phyloP scores from a whole-genome alignment of 2,888 invertebrate species.

The Caenorhabditis virilis region DNA sequence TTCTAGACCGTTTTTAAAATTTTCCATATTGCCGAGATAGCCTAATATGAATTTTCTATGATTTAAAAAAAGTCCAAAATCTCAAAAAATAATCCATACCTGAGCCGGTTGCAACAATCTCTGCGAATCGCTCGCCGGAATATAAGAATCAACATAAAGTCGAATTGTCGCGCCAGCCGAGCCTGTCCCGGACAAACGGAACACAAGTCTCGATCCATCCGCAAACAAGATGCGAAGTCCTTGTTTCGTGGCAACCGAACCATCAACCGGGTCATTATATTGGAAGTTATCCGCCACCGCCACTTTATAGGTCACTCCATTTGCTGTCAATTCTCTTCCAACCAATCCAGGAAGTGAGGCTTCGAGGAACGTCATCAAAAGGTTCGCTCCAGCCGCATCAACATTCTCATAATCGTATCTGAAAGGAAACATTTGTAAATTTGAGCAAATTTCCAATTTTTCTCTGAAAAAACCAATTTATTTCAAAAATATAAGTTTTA shows the following conservation, averaged over 20 bases:
- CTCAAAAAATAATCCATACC: no score
- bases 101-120: conserved; percentile 72
- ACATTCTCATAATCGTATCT: conserved; percentile 98
- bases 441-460: no score
- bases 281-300: conserved; percentile 88
- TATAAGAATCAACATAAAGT: conserved; percentile 83
- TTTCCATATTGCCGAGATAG: no score
- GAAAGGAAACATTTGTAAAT: no score
- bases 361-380: conserved; percentile 86
- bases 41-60: no score
- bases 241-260: conserved; percentile 78
- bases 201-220: conserved; percentile 90
- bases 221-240: conserved; percentile 90
- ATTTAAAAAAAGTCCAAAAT: no score
- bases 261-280: conserved; percentile 93
- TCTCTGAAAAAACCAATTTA: no score
- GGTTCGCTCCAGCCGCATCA: conserved; percentile 82
- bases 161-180: conserved; percentile 96
- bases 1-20: no score
- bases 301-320: conserved; percentile 76
- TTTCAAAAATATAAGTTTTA: no score
- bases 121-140: conserved; percentile 79
- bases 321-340: conserved; percentile 69
- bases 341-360: conserved; percentile 73
- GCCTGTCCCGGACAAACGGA: conserved; percentile 94